A percentile compares a stretch with the other conserved stretches of the same genome.
phyloP scores from a whole-genome alignment of 2,888 invertebrate genomes.

The Tenthredo scrophulariae region DNA sequence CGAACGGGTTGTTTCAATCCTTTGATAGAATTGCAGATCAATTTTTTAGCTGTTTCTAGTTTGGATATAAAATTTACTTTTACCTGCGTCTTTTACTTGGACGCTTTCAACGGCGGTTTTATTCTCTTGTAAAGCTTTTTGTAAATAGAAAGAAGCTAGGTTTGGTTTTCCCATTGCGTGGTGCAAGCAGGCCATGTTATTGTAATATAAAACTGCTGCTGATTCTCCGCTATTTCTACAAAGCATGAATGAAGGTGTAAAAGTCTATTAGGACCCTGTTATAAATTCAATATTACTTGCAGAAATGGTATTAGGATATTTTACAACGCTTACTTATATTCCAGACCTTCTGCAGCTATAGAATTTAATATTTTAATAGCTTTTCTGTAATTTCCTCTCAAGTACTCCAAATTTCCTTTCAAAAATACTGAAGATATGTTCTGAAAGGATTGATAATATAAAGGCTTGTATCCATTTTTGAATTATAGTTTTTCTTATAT shows the following conservation, averaged over 20 bases:
- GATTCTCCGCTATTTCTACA: conserved; percentile 82
- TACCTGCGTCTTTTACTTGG: conserved; percentile 75
- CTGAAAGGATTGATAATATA: conserved; percentile 71
- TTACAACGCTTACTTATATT: conserved; percentile 77
- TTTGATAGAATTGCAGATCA: conserved; percentile 20
- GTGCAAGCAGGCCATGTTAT: conserved; percentile 91
- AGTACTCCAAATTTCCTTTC: conserved; percentile 84
- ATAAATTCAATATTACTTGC: not conserved
- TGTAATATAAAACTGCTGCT: conserved; percentile 85
- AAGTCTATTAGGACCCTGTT: not conserved
- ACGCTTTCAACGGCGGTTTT: conserved; percentile 77
- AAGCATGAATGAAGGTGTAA: conserved; percentile 57
- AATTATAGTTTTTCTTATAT: not conserved
- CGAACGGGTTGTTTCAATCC: conserved; percentile 50
- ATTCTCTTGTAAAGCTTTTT: conserved; percentile 89
- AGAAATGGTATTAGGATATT: not conserved
- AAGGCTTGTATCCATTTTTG: not conserved
- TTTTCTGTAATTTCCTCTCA: conserved; percentile 83
- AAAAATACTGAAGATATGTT: conserved; percentile 81
- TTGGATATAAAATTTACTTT: conserved; percentile 30
- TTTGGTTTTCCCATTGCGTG: conserved; percentile 90
- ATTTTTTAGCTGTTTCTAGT: not conserved
- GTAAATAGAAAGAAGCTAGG: conserved; percentile 89
- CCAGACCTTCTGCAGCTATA: conserved; percentile 77
- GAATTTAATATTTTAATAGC: conserved; percentile 82